Percentiles rank a stretch among this genome's conserved stretches.
phyloP scores from a whole-genome alignment of 2,797 vertebrate species.

The Clarias laeviceps region DNA sequence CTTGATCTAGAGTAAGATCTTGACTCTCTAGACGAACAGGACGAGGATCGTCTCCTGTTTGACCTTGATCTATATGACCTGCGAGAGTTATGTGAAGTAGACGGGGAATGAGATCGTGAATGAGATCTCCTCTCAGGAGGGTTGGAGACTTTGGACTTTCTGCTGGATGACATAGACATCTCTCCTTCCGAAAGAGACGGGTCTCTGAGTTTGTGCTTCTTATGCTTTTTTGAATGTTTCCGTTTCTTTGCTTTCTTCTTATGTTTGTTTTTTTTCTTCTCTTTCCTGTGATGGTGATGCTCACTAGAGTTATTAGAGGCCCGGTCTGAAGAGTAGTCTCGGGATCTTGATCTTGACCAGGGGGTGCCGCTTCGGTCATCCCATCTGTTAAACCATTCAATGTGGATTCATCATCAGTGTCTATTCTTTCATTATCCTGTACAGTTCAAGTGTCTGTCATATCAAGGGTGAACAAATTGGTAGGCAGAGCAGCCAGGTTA shows the following conservation, averaged over 20 bases:
- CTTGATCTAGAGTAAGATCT: conserved; percentile 80
- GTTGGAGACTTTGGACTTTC: conserved; percentile 70
- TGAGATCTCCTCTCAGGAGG: conserved; percentile 71
- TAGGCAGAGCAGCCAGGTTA: too few relatives aligned
- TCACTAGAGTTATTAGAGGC: conserved; percentile 78
- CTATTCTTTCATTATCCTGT: neutral
- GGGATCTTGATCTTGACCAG: conserved; percentile 86
- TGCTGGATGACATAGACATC: conserved; percentile 75
- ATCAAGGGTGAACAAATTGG: neutral
- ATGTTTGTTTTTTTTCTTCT: conserved; percentile 88
- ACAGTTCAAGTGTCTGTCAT: neutral
- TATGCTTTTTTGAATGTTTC: conserved; percentile 86
- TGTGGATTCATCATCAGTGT: conserved; percentile 52
- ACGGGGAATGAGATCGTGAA: conserved; percentile 77
- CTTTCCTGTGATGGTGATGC: conserved; percentile 79
- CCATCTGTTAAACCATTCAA: conserved; percentile 86
- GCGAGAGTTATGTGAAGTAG: conserved; percentile 71
- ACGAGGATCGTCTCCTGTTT: conserved; percentile 76
- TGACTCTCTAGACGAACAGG: conserved; percentile 75
- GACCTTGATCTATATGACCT: conserved; percentile 77
- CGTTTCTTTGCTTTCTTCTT: conserved; percentile 93
- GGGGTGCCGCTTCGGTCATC: conserved; percentile 84
- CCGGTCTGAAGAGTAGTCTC: conserved; percentile 78
- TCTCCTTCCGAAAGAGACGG: conserved; percentile 70
- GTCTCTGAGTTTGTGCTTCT: conserved; percentile 69